Percentiles rank a stretch among this genome's conserved stretches.
phyloP scores from a whole-genome alignment of 2,888 invertebrate species.

The Crematogaster levior region DNA sequence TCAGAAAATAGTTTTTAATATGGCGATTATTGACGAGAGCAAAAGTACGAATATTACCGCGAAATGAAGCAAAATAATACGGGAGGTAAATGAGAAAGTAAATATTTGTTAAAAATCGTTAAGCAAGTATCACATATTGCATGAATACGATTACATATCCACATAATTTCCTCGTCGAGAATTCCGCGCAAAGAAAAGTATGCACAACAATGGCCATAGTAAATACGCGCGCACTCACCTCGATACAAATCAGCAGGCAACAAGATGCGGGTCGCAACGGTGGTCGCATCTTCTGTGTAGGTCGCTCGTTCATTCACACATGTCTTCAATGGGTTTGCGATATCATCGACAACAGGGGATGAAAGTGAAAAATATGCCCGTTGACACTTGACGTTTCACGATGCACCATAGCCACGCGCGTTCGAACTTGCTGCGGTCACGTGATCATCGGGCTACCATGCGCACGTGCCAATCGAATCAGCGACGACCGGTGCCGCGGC shows the following conservation, averaged over 20 bases:
- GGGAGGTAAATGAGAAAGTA: no score
- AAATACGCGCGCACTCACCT: conserved; percentile 69
- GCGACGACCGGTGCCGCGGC: background rate
- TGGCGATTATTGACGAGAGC: background rate
- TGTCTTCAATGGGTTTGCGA: conserved; percentile 39
- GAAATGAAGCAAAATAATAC: no score
- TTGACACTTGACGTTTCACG: background rate
- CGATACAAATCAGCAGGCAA: conserved; percentile 66
- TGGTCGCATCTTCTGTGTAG: conserved; percentile 69
- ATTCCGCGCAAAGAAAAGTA: background rate
- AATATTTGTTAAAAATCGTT: background rate
- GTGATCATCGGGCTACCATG: background rate
- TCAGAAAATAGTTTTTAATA: background rate
- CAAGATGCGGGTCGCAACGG: conserved; percentile 71
- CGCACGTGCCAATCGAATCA: background rate
- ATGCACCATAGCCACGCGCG: background rate
- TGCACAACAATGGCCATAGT: conserved; percentile 39
- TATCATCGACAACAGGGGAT: background rate
- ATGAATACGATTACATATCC: background rate
- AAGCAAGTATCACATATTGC: background rate
- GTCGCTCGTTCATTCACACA: conserved; percentile 69
- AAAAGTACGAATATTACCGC: background rate
- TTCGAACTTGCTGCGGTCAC: conserved; percentile 8
- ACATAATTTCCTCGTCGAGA: background rate
- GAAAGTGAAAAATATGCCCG: background rate